Base-by-base conservation (phyloP, 2,888 invertebrate genomes). In the Ectemnius continuus region DNA sequence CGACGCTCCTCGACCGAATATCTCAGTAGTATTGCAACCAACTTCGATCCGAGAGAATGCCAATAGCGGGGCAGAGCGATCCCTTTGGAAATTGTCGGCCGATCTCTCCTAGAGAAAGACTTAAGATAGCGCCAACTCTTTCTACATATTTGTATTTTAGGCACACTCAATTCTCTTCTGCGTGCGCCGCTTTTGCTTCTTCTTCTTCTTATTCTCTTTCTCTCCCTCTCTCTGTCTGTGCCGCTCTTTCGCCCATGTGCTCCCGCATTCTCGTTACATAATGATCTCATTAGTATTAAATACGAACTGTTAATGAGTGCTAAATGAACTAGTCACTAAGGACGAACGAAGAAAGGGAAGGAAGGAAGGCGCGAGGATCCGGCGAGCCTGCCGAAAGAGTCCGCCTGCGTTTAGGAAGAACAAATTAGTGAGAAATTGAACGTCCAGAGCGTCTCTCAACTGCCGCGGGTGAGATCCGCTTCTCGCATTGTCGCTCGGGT, bases 211-310 rank as follows among this genome's bases (percentile, higher is more conserved):
- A 14, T 20, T 28, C 28, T 46, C 2, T 26, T 14, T 23, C 20
- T 11, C 28, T 23, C 28, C 16, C 23, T 18, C 16, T 48, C 14
- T 2, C 57, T 70, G 4, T 14, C 16, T 52, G 26, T 57, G 47
- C 14, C 26, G 8, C 36, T 36, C 48, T 68, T 64, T 79, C 78
- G 78, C 80, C 79, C 78, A 65, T 74, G 73, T 75, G 73, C 72
- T 63, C 72, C 80, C 77, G 75, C 75, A 75, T 70, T 76, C 79
- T 81, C 75, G 80, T 80, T 77, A 78, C 85, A 81, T 80, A 84
- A 88, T 88, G 88, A 88, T 88, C 88, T 88, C 88, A 88, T 77
- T 88, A 88, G 88, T 88, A 88, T 88, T 88, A 88, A 85, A 80
- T 75, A 68, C 68, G 66, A 76, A 74, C 61, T 76, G 45, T 80